phyloP scores from a whole-genome alignment of 2,888 invertebrate species.

The Agrilus biguttatus region DNA sequence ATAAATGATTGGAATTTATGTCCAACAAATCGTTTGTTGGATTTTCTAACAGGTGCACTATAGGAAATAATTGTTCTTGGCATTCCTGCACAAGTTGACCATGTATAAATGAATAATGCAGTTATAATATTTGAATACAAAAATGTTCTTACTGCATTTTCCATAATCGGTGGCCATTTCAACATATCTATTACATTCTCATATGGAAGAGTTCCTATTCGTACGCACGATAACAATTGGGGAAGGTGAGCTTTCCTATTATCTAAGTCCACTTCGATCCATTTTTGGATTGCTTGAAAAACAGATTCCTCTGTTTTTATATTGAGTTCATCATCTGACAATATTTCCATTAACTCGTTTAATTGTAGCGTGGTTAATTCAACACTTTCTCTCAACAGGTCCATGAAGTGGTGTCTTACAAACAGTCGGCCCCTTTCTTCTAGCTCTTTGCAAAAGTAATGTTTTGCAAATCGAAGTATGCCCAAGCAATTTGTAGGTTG shows the following conservation, averaged over 20 bases:
- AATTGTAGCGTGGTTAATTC: slow-evolving; percentile 47
- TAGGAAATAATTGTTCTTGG: slow-evolving; percentile 17
- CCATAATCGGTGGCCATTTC: slow-evolving; percentile 12
- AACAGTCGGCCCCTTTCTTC: slow-evolving; percentile 39
- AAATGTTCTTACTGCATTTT: slow-evolving; percentile 10
- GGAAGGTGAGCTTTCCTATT: slow-evolving; percentile 40
- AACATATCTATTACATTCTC: slow-evolving; percentile 15
- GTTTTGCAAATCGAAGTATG: slow-evolving; percentile 52
- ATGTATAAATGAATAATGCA: slow-evolving; percentile 37
- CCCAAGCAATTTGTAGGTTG: slow-evolving; percentile 56
- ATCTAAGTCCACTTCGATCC: slow-evolving; percentile 48
- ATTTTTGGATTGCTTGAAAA: slow-evolving; percentile 56
- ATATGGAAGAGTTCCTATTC: slow-evolving; percentile 45
- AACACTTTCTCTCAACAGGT: slow-evolving; percentile 44
- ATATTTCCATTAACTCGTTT: slow-evolving; percentile 47
- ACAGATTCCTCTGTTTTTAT: slow-evolving; percentile 57
- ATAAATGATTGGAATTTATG: slow-evolving; percentile 33
- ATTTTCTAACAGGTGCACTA: slow-evolving; percentile 11
- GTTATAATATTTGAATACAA: slow-evolving; percentile 18
- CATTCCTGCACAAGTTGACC: slow-evolving; percentile 20
- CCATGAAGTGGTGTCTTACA: slow-evolving; percentile 24
- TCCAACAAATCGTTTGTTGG: slow-evolving; percentile 8
- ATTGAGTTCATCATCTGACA: slow-evolving; percentile 58
- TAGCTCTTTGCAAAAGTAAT: slow-evolving; percentile 54
- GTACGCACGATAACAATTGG: slow-evolving; percentile 46